Evolutionary conservation across 1,140 invertebrate genomes (phyloP).

Genomic region (Eumeta japonica): DNA sequence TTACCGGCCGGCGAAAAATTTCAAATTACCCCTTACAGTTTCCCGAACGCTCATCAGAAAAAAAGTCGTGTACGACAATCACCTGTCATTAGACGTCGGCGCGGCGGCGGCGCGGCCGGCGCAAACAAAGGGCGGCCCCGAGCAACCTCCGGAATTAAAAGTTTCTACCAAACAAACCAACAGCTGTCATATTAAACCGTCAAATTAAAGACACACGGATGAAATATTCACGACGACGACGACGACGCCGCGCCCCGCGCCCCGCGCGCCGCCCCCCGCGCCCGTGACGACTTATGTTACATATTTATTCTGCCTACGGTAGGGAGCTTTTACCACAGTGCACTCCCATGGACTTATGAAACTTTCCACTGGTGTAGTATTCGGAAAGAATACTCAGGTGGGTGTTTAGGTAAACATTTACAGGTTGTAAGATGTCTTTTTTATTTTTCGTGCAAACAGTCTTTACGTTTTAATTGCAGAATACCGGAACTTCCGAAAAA

Average conservation of each 20-base stretch:
- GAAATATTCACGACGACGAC: slow-evolving; percentile 57
- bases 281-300: no score
- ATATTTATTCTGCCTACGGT: no score
- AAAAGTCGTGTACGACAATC: slow-evolving; percentile 38
- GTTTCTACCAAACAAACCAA: slow-evolving; percentile 50
- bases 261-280: no score
- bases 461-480: no score
- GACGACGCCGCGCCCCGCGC: slow-evolving; percentile 41
- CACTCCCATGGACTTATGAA: no score
- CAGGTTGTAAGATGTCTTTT: no score
- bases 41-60: slow-evolving; percentile 34
- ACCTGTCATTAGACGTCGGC: slow-evolving; percentile 42
- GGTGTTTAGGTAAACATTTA: no score
- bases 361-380: no score
- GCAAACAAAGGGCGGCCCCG: slow-evolving; percentile 32
- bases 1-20: slow-evolving; percentile 25
- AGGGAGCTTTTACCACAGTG: no score
- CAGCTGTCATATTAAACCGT: slow-evolving; percentile 56
- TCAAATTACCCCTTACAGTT: slow-evolving; percentile 40
- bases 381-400: no score
- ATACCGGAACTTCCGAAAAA: no score
- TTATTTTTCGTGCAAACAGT: no score
- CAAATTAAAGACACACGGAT: slow-evolving; percentile 54
- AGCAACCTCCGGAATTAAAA: slow-evolving; percentile 51
- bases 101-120: slow-evolving; percentile 30